Evolutionary conservation across 2,797 vertebrate species (phyloP).

Genomic region (Molossus molossus): DNA sequence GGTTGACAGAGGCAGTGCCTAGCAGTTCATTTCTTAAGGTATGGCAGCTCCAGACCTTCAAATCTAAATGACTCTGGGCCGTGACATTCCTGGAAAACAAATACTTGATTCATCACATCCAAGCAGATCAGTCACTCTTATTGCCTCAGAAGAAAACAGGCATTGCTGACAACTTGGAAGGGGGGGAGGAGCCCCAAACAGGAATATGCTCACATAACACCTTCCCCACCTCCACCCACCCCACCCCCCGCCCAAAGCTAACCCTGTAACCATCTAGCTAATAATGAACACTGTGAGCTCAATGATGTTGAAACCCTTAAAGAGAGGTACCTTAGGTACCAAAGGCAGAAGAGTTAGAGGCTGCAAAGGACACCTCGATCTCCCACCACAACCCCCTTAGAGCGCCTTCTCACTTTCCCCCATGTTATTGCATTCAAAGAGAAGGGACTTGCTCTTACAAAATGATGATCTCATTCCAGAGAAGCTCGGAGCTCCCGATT

Average conservation of each 20-base stretch:
- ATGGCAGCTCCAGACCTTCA: slow-evolving; percentile 98
- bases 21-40: slow-evolving; percentile 96
- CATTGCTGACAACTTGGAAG: background rate
- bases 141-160: slow-evolving; percentile 36
- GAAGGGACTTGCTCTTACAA: slow-evolving; percentile 91
- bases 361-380: background rate
- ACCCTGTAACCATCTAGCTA: slow-evolving; percentile 60
- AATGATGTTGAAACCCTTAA: background rate
- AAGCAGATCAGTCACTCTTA: background rate
- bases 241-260: background rate
- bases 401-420: background rate
- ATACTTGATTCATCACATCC: slow-evolving; percentile 45
- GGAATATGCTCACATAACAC: rapidly evolving
- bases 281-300: slow-evolving; percentile 75
- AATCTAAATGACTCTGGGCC: slow-evolving; percentile 95
- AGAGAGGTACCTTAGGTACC: background rate
- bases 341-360: background rate
- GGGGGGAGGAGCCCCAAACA: background rate
- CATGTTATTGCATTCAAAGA: background rate
- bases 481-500: slow-evolving; percentile 95
- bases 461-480: slow-evolving; percentile 96
- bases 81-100: slow-evolving; percentile 94
- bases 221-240: background rate
- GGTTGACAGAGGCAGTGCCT: slow-evolving; percentile 94
- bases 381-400: background rate